Percentiles rank a stretch among this genome's conserved stretches.
phyloP scores from a whole-genome alignment of 2,888 invertebrate genomes.

The Lepidocyrtinus sp. region DNA sequence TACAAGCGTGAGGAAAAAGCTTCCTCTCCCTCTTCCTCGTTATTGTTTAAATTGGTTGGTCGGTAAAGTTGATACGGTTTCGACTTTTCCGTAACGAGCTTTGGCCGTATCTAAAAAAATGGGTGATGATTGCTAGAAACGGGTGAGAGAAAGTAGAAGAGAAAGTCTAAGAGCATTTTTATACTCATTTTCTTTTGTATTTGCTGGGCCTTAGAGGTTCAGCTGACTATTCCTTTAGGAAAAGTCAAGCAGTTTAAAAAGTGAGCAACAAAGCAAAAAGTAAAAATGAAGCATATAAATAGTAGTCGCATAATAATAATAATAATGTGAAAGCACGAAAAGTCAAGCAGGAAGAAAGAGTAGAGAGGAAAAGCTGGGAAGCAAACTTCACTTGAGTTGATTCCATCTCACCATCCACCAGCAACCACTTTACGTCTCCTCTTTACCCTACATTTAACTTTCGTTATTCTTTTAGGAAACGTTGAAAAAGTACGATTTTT shows the following conservation, averaged over 20 bases:
- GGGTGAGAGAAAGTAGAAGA: not conserved
- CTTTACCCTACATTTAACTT: constrained; percentile 68
- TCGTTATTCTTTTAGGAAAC: constrained; percentile 69
- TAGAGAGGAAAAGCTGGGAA: constrained; percentile 30
- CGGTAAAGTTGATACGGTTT: constrained; percentile 24
- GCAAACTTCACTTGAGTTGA: constrained; percentile 55
- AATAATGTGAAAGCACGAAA: constrained; percentile 3
- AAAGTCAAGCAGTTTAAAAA: constrained; percentile 24
- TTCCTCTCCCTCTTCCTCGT: not conserved
- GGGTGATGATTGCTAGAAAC: not conserved
- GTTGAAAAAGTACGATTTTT: constrained; percentile 71
- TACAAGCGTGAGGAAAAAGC: not conserved
- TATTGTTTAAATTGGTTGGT: constrained; percentile 38
- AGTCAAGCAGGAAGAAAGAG: constrained; percentile 1
- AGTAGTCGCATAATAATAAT: not conserved
- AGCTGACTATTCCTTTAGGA: not conserved
- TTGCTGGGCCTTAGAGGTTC: constrained; percentile 20
- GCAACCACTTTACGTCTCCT: constrained; percentile 59
- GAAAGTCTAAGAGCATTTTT: not conserved
- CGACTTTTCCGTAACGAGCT: not conserved
- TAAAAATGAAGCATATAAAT: constrained; percentile 16
- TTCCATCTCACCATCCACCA: constrained; percentile 42
- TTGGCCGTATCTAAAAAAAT: not conserved
- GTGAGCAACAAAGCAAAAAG: constrained; percentile 37
- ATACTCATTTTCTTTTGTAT: constrained; percentile 5